Evolutionary conservation across 2,888 invertebrate species (phyloP), one percentile per base, ranked within the genome.

Genomic region (Hypolimnas misippus): DNA sequence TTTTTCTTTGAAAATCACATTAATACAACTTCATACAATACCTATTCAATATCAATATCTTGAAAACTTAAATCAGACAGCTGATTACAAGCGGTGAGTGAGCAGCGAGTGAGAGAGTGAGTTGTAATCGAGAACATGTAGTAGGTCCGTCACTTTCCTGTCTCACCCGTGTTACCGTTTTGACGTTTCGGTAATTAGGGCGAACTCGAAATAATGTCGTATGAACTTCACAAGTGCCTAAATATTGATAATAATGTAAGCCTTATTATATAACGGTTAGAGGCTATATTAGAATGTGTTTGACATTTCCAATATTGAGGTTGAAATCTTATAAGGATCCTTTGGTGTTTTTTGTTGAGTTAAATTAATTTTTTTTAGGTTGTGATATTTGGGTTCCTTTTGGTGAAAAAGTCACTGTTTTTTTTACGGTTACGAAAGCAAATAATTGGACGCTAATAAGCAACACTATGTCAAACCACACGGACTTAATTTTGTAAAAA

Each of bases 161-260:
- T 79, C 79, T 77, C 78, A 86, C 86, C 86, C 85, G 81, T 76
- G 78, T 86, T 84, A 86, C 74, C 75, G 75, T 74, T 72, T 74
- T 83, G 84, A 82, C 83, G 74, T 77, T 77, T 75, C 69, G 69
- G 76, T 83, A 85, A 85, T 84, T 85, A 85, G 77, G 74, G 67
- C 62, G 65, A 58, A 51, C 62, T 61, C 58, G 42, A 64, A 66
- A 66, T 66, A 68, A 63, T 68, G 62, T 56, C 49, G 49, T 49
- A 49, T 29, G 49, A 49, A 49, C 25, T 49, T 29, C 3, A 17
- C 35, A 52, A 52, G 35, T 52, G 29, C 52, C 19, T n/a, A 3
- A 51, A 33, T 51, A 52, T 35, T 6, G 33, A 29, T 19, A 17
- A 52, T 19, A 35, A 35, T 52, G 7, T 33, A 19, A 17, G 7